These are phyloP conservation scores for Smutsia gigantea DNA, from an alignment of 2,797 vertebrate genomes.

Conservation along the genomic window DNA sequence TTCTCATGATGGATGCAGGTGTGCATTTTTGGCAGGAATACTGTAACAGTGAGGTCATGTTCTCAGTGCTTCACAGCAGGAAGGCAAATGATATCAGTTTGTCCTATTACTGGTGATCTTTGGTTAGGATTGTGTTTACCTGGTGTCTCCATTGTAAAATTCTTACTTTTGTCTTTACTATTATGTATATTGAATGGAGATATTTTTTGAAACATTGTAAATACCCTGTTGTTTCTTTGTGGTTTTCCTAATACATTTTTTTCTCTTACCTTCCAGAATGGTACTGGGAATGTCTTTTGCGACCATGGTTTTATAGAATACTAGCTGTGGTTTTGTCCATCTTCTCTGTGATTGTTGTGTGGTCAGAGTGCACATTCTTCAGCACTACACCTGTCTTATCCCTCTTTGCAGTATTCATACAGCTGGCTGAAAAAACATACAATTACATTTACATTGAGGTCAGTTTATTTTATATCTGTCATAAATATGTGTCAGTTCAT, in stretches of 20 bases:
- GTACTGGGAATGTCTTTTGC: slow-evolving; percentile 98
- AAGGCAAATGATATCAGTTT: background rate
- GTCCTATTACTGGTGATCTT: background rate
- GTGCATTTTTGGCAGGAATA: background rate
- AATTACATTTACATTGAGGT: slow-evolving; percentile 99
- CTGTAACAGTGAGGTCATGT: background rate
- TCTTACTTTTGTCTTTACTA: background rate
- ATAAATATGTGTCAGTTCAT: background rate
- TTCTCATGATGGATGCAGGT: background rate
- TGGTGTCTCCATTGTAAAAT: background rate
- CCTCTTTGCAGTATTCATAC: slow-evolving; percentile 97
- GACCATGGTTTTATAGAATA: slow-evolving; percentile 93
- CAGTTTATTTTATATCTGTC: slow-evolving; percentile 68
- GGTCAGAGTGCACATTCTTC: slow-evolving; percentile 99
- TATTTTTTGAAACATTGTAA: slow-evolving; percentile 39
- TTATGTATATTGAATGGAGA: background rate
- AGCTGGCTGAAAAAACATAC: slow-evolving; percentile 95
- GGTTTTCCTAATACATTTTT: slow-evolving; percentile 47
- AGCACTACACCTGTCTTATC: slow-evolving; percentile 96
- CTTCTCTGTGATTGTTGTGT: slow-evolving; percentile 96
- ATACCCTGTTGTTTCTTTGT: background rate
- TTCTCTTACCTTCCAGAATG: slow-evolving; percentile 89
- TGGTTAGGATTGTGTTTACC: background rate
- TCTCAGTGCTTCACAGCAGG: background rate
- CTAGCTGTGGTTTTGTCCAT: slow-evolving; percentile 92